Conservation (phyloP, 2,113 vertebrate species). For the Pelusios castaneus region DNA sequence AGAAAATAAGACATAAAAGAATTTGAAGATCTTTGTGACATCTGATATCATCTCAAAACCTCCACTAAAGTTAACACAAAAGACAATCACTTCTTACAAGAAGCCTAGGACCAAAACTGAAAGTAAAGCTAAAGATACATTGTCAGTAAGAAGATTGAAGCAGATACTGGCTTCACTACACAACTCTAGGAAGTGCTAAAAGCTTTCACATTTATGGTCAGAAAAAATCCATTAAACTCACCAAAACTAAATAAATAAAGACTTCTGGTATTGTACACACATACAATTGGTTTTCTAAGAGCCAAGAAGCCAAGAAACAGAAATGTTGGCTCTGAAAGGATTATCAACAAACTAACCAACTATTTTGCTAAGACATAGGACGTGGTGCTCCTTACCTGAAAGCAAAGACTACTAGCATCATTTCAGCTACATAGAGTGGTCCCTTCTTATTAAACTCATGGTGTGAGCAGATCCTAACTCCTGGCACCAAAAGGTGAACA, state of each 20-base stretch:
- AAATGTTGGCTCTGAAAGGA: neutral
- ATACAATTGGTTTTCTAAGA: neutral
- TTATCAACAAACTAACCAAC: neutral
- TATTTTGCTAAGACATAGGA: neutral
- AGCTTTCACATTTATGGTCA: neutral
- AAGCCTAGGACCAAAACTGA: neutral
- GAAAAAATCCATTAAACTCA: neutral
- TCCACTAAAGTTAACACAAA: neutral
- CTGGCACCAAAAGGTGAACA: neutral
- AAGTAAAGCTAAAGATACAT: neutral
- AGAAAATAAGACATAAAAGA: neutral
- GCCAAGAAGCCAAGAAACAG: neutral
- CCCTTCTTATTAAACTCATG: neutral
- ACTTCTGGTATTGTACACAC: neutral
- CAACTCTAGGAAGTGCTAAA: neutral
- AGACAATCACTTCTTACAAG: neutral
- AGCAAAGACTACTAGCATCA: neutral
- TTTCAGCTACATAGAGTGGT: neutral
- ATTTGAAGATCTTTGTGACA: neutral
- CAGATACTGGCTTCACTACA: neutral
- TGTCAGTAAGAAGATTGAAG: neutral
- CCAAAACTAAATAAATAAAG: neutral
- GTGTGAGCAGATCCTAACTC: neutral
- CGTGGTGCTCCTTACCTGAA: neutral
- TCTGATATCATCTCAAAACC: neutral